Base-by-base conservation (phyloP, 2,888 invertebrate species). In the Beris chalybata region DNA sequence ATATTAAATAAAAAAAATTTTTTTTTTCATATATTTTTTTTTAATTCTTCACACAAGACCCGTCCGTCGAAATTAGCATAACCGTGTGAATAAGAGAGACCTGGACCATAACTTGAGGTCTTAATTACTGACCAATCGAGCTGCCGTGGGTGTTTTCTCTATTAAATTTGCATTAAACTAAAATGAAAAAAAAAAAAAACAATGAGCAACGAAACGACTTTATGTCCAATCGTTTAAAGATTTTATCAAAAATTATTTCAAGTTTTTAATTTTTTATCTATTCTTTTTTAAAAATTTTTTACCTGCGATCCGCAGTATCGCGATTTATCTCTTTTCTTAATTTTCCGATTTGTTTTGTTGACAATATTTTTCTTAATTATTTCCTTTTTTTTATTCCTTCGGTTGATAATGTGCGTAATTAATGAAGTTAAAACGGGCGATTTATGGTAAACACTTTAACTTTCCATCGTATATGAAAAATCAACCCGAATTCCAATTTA, bases 401-500 rank as follows among this genome's bases (percentile, higher is more conserved):
- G 52, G 61, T 38, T 38, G 38, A 9, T 38, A 38, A 38, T 7
- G 9, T 7, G 31, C 61, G 43, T 54, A 61, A 61, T 66, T 53
- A 31, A 53, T 53, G 53, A 29, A 29, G 5, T 32, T 54, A 32
- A 57, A 64, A 67, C 53, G 57, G 48, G 50, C 56, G 45, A 63
- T 64, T 67, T 67, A 67, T 67, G 67, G 44, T 57, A 67, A 67
- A 29, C 52, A 43, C 43, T 50, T 47, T 52, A 22, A 22, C 52
- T 64, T 64, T 57, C 59, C 43, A 38, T 4, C 5, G 32, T 12
- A 59, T 29, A 3, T 47, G 47, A 59, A 53, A 53, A 31, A 13
- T 11, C 30, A 31, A 22, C 7, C 15, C 5, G 48, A 59, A 59
- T 48, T 59, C 47, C 48, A 59, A 67, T 65, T 67, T 59, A 67